A percentile compares a stretch with the other conserved stretches of the same genome.
Evolutionary conservation across 2,113 vertebrate genomes (phyloP).

Genomic region (Corythoichthys intestinalis): DNA sequence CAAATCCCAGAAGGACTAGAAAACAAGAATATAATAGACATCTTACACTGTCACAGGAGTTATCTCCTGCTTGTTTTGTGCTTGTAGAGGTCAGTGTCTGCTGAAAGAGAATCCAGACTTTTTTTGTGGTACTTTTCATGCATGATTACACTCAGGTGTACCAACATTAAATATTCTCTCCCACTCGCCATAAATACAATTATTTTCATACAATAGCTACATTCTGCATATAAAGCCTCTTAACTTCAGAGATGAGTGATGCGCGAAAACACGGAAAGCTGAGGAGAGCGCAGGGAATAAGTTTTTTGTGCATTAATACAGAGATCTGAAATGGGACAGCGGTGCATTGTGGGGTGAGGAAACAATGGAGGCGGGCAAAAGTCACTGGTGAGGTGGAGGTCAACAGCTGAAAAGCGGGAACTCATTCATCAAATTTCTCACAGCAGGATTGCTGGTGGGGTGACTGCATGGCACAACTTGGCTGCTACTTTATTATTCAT

Average conservation of each 20-base stretch:
- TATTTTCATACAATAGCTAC: neutral
- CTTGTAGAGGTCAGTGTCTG: constrained; percentile 57
- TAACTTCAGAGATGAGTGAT: neutral
- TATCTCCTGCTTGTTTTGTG: constrained; percentile 55
- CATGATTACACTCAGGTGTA: neutral
- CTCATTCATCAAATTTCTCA: constrained; percentile 46
- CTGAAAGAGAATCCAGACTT: constrained; percentile 64
- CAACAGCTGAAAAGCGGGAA: constrained; percentile 63
- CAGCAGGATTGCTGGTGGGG: constrained; percentile 13
- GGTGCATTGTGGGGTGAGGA: constrained; percentile 43
- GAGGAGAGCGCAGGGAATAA: constrained; percentile 8
- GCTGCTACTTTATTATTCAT: constrained; percentile 14
- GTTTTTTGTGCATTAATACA: constrained; percentile 44
- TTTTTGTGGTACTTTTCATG: neutral
- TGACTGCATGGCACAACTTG: constrained; percentile 14
- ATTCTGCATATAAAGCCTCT: neutral
- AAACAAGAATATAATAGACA: constrained; percentile 27
- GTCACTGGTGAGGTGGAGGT: constrained; percentile 54
- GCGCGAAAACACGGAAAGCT: constrained; percentile 11
- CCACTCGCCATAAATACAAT: neutral
- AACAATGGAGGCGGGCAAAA: constrained; percentile 64
- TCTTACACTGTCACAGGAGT: constrained; percentile 72
- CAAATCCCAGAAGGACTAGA: constrained; percentile 36
- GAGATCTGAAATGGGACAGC: constrained; percentile 35
- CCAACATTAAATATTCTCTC: neutral